These are phyloP conservation scores for Scarus forsteni DNA, from an alignment of 2,797 vertebrate species.

Conservation along the genomic window DNA sequence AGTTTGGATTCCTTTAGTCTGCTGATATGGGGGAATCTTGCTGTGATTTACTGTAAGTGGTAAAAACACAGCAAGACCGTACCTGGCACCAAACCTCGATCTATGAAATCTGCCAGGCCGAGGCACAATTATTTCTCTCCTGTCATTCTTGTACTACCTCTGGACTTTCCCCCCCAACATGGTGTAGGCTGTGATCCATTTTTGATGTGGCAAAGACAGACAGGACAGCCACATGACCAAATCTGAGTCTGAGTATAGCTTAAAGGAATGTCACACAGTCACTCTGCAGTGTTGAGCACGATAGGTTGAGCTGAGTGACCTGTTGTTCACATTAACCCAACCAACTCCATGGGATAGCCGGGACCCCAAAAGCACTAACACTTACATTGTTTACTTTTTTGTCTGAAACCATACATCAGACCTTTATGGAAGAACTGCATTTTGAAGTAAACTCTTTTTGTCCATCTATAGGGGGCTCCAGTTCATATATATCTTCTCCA, in stretches of 20 bases:
- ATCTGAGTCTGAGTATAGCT: conserved; percentile 5
- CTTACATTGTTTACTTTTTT: too few relatives aligned
- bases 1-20: conserved; percentile 19
- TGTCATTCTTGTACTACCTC: conserved; percentile 26
- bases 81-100: conserved; percentile 16
- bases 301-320: background rate
- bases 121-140: conserved; percentile 50
- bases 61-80: background rate
- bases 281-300: background rate
- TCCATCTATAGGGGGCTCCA: too few relatives aligned
- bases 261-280: background rate
- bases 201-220: conserved; percentile 25
- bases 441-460: too few relatives aligned
- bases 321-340: background rate
- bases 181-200: conserved; percentile 29
- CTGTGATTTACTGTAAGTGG: conserved; percentile 42
- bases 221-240: conserved; percentile 18
- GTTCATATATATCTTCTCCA: too few relatives aligned
- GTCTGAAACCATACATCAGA: too few relatives aligned
- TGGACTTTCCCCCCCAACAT: conserved; percentile 27
- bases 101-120: conserved; percentile 16
- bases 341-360: too few relatives aligned
- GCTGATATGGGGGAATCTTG: conserved; percentile 12
- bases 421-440: too few relatives aligned
- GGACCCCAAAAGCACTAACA: too few relatives aligned